Evolutionary conservation across 2,113 vertebrate genomes (phyloP).

Genomic region (Psilopsiagon aymara): DNA sequence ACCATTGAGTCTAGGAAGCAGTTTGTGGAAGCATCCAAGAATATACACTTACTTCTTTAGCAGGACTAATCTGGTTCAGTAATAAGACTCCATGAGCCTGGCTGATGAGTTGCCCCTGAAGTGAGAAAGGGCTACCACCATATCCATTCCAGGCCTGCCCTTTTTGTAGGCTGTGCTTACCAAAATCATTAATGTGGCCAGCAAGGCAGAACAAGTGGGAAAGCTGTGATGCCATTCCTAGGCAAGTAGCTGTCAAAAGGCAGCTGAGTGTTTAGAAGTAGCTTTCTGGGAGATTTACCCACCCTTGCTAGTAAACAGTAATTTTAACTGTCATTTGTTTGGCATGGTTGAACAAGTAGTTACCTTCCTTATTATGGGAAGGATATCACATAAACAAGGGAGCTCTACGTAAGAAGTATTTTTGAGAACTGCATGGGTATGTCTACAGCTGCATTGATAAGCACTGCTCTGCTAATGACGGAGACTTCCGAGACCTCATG

Average conservation of each 20-base stretch:
- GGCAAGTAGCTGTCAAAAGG: background rate
- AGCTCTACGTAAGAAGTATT: background rate
- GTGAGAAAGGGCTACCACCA: accelerated
- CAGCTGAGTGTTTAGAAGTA: background rate
- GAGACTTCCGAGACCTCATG: accelerated
- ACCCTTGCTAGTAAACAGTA: background rate
- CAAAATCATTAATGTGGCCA: background rate
- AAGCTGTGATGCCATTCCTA: background rate
- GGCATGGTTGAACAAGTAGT: background rate
- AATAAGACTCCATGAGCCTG: background rate
- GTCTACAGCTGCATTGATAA: background rate
- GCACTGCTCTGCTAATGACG: accelerated
- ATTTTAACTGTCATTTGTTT: background rate
- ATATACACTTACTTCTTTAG: background rate
- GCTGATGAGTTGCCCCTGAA: background rate
- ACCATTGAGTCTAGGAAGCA: background rate
- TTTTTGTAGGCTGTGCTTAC: accelerated
- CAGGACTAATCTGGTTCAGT: background rate
- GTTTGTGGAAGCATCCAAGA: background rate
- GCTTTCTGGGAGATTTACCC: background rate
- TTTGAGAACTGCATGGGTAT: background rate
- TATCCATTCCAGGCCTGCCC: background rate
- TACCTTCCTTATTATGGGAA: background rate
- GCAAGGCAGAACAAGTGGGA: background rate
- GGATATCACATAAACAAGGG: background rate